phyloP scores from a whole-genome alignment of 2,113 vertebrate species.

The Thomomys bottae region DNA sequence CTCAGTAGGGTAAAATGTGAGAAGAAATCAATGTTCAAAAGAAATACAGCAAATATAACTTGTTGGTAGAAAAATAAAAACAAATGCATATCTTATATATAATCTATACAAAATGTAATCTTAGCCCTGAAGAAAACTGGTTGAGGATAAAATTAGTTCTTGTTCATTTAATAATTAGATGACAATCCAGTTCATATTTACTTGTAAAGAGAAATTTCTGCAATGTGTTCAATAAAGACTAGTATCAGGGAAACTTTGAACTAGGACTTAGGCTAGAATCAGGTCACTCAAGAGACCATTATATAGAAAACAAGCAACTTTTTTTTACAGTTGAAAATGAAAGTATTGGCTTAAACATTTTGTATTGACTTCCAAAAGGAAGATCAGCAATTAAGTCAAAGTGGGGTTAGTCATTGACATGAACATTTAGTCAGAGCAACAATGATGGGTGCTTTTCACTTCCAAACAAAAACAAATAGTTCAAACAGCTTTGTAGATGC shows the following conservation, averaged over 20 bases:
- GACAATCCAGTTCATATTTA: neutral
- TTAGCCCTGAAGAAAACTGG: neutral
- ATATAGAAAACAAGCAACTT: neutral
- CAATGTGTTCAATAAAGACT: too few relatives aligned
- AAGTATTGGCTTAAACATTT: constrained; percentile 8
- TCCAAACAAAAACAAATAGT: constrained; percentile 6
- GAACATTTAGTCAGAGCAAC: constrained; percentile 22
- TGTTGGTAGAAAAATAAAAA: neutral
- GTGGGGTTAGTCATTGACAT: neutral
- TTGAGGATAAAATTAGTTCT: constrained; percentile 14
- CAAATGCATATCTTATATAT: too few relatives aligned
- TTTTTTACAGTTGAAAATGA: constrained; percentile 14
- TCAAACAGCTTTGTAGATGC: neutral
- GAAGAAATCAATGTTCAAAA: neutral
- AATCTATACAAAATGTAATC: neutral
- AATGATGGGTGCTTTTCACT: neutral
- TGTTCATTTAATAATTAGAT: neutral
- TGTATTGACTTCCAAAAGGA: neutral
- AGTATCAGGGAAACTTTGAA: neutral
- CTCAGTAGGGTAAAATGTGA: neutral
- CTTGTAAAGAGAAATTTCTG: too few relatives aligned
- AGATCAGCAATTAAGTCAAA: constrained; percentile 22
- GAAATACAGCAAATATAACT: neutral
- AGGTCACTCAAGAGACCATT: neutral
- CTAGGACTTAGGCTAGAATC: neutral